Evolutionary conservation across 2,888 invertebrate species (phyloP), one percentile per base, ranked within the genome.

Genomic region (Drosophila gaucha): DNA sequence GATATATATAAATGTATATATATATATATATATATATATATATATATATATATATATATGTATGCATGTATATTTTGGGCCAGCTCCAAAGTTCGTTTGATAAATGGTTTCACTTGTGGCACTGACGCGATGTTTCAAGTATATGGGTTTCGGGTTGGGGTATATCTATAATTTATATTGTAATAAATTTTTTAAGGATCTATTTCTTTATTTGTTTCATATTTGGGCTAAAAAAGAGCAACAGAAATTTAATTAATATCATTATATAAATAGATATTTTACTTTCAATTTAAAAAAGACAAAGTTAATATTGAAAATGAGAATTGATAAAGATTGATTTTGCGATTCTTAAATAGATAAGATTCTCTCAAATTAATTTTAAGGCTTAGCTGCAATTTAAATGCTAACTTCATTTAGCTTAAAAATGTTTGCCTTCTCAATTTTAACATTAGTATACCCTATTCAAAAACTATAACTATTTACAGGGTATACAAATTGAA

Each of bases 41-140:
- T 47, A 9, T 46, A 22, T 33, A 33, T 12, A 35, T 6, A 46
- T 46, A 20, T n/a, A 30, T 20, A 41, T n/a, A n/a, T n/a, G n/a
- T n/a, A n/a, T n/a, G n/a, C n/a, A n/a, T n/a, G n/a, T n/a, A 9
- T 30, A 6, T 46, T 43, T 58, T 57, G 41, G 28, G 41, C 16
- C 35, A 35, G 28, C 22, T 43, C n/a, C 22, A 31, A 28, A 35
- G 58, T 9, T 43, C 20, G 5, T 10, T 52, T 62, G 49, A 49
- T 35, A 56, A 70, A 73, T 59, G 54, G 39, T 46, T 44, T 41
- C 22, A 59, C 46, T 67, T 69, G 24, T 55, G 20, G 24, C 64
- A 31, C 31, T 18, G 50, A 36, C 28, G 35, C 22, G n/a, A 33
- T 39, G 8, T 14, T 22, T 60, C 6, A 9, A 58, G 16, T 24